Conservation (phyloP, 2,888 invertebrate genomes). For the Dusona sp. region DNA sequence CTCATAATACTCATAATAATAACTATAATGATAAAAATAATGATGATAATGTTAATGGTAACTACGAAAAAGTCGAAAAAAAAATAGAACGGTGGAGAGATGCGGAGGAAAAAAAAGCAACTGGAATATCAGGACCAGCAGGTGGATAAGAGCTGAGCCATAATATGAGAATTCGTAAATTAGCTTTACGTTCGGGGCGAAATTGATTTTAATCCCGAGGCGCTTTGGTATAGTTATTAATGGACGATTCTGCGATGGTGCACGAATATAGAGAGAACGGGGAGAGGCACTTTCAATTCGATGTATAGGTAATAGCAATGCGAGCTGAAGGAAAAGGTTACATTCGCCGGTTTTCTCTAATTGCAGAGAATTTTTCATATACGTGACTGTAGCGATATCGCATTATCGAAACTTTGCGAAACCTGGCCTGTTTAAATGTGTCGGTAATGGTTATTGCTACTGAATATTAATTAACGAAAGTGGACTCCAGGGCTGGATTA, state of each 20-base stretch:
- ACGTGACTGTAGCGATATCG: constrained; percentile 70
- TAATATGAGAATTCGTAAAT: constrained; percentile 74
- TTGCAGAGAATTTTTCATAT: constrained; percentile 78
- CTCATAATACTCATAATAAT: constrained; percentile 32
- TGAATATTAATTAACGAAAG: constrained; percentile 77
- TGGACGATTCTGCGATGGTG: constrained; percentile 71
- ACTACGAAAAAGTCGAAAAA: constrained; percentile 37
- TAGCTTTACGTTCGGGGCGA: constrained; percentile 62
- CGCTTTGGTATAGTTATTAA: constrained; percentile 73
- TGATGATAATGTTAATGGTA: constrained; percentile 44
- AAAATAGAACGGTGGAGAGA: constrained; percentile 31
- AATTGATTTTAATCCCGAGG: constrained; percentile 78
- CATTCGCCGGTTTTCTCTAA: constrained; percentile 73
- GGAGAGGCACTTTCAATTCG: constrained; percentile 51
- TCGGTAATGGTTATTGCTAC: constrained; percentile 75
- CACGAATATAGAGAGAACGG: constrained; percentile 6
- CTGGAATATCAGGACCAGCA: constrained; percentile 40
- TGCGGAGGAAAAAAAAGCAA: constrained; percentile 27
- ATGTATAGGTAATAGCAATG: constrained; percentile 33
- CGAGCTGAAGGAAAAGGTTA: constrained; percentile 65
- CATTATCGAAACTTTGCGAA: constrained; percentile 72
- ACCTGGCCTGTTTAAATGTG: constrained; percentile 72
- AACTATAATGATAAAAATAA: constrained; percentile 54
- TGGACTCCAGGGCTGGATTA: constrained; percentile 47
- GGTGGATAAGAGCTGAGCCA: constrained; percentile 58